Conservation (phyloP, 2,113 vertebrate species). For the Hyperoodon ampullatus region DNA sequence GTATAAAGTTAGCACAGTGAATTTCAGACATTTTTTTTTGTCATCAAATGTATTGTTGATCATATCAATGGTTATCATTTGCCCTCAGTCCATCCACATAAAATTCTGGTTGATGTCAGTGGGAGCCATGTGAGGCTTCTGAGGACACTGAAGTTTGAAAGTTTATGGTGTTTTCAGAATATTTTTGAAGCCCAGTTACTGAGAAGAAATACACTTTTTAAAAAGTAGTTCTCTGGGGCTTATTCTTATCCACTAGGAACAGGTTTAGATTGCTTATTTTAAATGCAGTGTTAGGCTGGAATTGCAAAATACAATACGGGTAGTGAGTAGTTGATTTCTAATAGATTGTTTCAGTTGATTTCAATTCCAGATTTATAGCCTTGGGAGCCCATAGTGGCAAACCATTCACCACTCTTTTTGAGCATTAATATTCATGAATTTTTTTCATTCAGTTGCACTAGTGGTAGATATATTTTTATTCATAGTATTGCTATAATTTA, state of each 20-base stretch:
- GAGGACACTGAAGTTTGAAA: slow-evolving; percentile 63
- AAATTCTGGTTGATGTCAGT: slow-evolving; percentile 67
- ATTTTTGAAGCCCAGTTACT: slow-evolving; percentile 67
- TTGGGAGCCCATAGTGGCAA: not conserved
- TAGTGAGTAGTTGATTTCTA: slow-evolving; percentile 25
- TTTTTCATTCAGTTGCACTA: not conserved
- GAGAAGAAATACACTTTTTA: slow-evolving; percentile 50
- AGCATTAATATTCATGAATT: slow-evolving; percentile 37
- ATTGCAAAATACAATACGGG: slow-evolving; percentile 37
- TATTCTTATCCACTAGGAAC: slow-evolving; percentile 60
- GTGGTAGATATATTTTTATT: slow-evolving; percentile 1
- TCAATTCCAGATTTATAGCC: slow-evolving; percentile 32
- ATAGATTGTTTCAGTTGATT: slow-evolving; percentile 63
- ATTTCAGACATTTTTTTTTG: slow-evolving; percentile 20
- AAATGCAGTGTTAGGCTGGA: slow-evolving; percentile 31
- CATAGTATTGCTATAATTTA: not conserved
- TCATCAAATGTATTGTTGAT: not conserved
- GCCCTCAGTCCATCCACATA: slow-evolving; percentile 42
- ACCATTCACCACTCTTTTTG: not conserved
- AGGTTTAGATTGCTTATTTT: slow-evolving; percentile 54
- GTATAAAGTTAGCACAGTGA: not conserved
- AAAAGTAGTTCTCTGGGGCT: slow-evolving; percentile 53
- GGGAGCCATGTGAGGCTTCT: not conserved
- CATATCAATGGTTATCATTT: slow-evolving; percentile 52
- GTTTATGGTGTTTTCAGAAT: slow-evolving; percentile 67